Evolutionary conservation across 1,140 invertebrate genomes (phyloP).

Genomic region (Papilio helenus): DNA sequence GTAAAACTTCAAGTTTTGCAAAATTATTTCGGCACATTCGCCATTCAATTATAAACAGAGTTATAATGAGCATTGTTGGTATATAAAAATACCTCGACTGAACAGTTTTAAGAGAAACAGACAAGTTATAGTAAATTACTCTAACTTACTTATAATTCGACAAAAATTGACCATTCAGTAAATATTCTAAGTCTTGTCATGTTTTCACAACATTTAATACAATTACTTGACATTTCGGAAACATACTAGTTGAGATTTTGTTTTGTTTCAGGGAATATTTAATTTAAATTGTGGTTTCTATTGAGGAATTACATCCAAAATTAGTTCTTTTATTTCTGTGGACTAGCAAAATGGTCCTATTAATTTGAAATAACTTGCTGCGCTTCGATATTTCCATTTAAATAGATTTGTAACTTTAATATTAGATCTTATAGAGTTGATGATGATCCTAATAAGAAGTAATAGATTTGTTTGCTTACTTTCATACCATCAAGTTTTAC

Average conservation of each 20-base stretch:
- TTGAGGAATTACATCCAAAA: background rate
- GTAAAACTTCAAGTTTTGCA: no score
- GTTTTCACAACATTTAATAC: background rate
- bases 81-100: background rate
- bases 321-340: background rate
- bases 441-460: background rate
- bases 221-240: background rate
- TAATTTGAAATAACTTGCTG: background rate
- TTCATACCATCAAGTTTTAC: background rate
- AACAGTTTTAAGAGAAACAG: background rate
- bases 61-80: background rate
- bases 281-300: background rate
- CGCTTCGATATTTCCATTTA: background rate
- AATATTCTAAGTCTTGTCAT: background rate
- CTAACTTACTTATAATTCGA: conserved; percentile 17
- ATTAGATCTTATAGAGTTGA: no score
- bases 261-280: no score
- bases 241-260: background rate
- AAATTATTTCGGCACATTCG: background rate
- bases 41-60: background rate
- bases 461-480: background rate
- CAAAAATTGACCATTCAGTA: conserved; percentile 5
- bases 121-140: background rate
- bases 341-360: background rate
- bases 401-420: no score